Base-by-base conservation (phyloP, 2,888 invertebrate genomes). In the Linnaemya tessellans region DNA sequence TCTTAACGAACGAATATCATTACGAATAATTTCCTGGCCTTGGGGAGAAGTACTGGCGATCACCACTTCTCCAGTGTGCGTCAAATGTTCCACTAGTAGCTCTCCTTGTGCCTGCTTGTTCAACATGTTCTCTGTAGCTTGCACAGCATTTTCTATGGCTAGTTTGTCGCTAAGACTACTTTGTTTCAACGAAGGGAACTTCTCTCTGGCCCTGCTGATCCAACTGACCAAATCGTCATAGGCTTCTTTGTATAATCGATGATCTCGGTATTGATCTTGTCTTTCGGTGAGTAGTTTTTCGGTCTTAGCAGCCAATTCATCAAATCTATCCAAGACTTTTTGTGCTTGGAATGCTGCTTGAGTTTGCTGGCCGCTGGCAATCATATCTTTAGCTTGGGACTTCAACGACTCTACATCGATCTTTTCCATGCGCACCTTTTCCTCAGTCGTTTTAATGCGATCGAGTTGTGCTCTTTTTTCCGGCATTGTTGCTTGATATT, bases 81-180 rank as follows among this genome's bases (percentile, higher is more conserved):
- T 96, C 64, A 98, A 93, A 91, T 97, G 97, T 91, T 98, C 98
- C 9, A 98, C 94, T 68, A 98, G 93, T 0, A 98, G 93, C 91
- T 97, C 97, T 4, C 98, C 98, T 93, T 97, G 97, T 8, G 97
- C 97, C 93, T 97, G 97, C 90, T 97, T 97, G 89, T 97, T 97
- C 38, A 97, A 93, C 43, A 98, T 92, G 74, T 96, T 95, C 89
- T 97, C 97, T 58, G 97, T 94, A n/a, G 97, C 97, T 35, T 96
- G 96, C 0, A 97, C 96, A 8, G 97, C 96, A 89, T 96, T 97
- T 91, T 98, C 98, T 87, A 98, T 96, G 0, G 97, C 97, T 80
- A 97, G 91, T 92, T 97, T 97, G 89, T 98, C 98, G 88, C 97
- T 96, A 0, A 97, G 92, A 3, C 97, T 95, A 88, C 96, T 95